Conservation (phyloP, 2,888 invertebrate genomes). For the Nebria salina region DNA sequence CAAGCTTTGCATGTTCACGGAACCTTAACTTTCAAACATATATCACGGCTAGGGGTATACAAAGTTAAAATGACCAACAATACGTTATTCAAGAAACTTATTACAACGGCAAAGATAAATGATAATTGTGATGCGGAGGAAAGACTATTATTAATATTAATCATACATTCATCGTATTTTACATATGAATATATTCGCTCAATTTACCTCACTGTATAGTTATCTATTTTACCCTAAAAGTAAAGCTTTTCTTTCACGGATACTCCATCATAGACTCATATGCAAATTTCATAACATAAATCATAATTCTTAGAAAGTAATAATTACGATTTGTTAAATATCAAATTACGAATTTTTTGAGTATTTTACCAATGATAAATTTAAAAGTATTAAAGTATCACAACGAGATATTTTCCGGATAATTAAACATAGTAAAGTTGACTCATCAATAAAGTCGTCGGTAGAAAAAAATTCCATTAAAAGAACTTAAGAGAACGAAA, state of each 20-base stretch:
- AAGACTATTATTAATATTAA: background rate
- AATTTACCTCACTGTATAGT: background rate
- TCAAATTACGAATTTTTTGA: background rate
- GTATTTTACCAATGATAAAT: background rate
- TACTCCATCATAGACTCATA: too few relatives aligned
- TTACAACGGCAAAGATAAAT: background rate
- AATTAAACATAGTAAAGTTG: conserved; percentile 25
- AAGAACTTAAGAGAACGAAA: conserved; percentile 31
- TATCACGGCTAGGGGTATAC: conserved; percentile 5
- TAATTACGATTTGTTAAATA: conserved; percentile 1
- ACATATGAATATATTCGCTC: background rate
- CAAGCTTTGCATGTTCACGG: conserved; percentile 19
- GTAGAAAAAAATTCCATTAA: conserved; percentile 28
- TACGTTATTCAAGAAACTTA: background rate
- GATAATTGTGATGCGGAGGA: background rate
- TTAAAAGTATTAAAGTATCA: conserved; percentile 12
- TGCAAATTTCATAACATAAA: too few relatives aligned
- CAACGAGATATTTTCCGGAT: conserved; percentile 22
- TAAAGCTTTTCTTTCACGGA: too few relatives aligned
- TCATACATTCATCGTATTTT: background rate
- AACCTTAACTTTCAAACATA: conserved; percentile 14
- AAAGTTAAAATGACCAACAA: background rate
- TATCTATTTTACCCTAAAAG: background rate
- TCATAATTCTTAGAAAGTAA: background rate
- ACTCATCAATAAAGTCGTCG: conserved; percentile 30